A percentile compares a stretch with the other conserved stretches of the same genome.
Evolutionary conservation across 2,888 invertebrate genomes (phyloP).

Genomic region (Polietes domitor): DNA sequence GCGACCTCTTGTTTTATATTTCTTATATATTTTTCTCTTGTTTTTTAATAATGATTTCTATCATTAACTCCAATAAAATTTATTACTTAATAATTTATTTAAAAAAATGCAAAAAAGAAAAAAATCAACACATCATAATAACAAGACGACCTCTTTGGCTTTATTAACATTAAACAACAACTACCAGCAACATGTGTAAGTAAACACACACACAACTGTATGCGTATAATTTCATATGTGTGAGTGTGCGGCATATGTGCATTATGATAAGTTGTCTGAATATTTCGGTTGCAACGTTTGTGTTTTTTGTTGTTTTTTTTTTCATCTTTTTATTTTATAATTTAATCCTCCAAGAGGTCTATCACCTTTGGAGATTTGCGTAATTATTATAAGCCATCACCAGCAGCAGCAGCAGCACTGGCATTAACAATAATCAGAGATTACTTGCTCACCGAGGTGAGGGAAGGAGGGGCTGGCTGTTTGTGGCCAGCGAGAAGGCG

Average conservation of each 20-base stretch:
- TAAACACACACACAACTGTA: slow-evolving; percentile 3
- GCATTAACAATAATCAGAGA: slow-evolving; percentile 41
- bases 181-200: slow-evolving; percentile 1
- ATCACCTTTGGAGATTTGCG: slow-evolving; percentile 65
- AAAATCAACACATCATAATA: slow-evolving; percentile 46
- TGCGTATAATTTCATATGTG: slow-evolving; percentile 43
- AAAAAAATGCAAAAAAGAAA: slow-evolving; percentile 22
- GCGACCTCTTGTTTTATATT: no score
- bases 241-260: not conserved
- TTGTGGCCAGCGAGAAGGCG: not conserved
- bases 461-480: not conserved
- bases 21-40: no score
- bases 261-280: not conserved
- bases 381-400: slow-evolving; percentile 61
- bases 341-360: slow-evolving; percentile 61
- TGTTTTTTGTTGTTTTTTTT: not conserved
- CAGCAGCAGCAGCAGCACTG: not conserved
- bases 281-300: not conserved
- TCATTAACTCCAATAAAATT: slow-evolving; percentile 38
- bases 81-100: slow-evolving; percentile 49
- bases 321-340: not conserved
- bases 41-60: not conserved
- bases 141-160: slow-evolving; percentile 59
- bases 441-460: slow-evolving; percentile 38
- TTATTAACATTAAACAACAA: slow-evolving; percentile 43